Conservation (phyloP, 2,888 invertebrate species). For the Nomada fabriciana region DNA sequence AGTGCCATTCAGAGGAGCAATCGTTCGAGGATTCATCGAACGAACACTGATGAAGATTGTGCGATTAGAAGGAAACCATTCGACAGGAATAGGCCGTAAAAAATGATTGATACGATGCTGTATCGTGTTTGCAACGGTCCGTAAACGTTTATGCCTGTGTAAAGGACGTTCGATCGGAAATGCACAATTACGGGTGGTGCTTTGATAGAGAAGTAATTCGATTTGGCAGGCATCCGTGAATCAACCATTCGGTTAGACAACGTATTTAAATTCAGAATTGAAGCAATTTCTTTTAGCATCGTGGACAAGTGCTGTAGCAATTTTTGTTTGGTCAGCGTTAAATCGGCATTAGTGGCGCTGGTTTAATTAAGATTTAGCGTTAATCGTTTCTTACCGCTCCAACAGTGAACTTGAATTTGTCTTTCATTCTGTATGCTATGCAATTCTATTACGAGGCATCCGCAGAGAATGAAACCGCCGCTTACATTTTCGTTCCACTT, state of each 20-base stretch:
- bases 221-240: constrained; percentile 1
- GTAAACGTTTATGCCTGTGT: not conserved
- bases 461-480: not conserved
- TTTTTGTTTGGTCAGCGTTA: no score
- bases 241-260: not conserved
- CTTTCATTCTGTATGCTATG: no score
- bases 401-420: no score
- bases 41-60: not conserved
- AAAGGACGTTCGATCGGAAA: not conserved
- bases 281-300: not conserved
- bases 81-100: not conserved
- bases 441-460: no score
- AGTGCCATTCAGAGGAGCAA: not conserved
- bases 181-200: not conserved
- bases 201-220: constrained; percentile 17
- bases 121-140: not conserved
- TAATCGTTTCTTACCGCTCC: not conserved
- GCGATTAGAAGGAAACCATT: not conserved
- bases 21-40: not conserved
- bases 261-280: not conserved
- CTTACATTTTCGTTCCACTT: no score
- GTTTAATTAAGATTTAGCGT: no score
- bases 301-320: no score
- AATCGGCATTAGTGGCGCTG: no score
- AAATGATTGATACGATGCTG: not conserved